Conservation (phyloP, 2,113 vertebrate species). For the Amblyornis subalaris region DNA sequence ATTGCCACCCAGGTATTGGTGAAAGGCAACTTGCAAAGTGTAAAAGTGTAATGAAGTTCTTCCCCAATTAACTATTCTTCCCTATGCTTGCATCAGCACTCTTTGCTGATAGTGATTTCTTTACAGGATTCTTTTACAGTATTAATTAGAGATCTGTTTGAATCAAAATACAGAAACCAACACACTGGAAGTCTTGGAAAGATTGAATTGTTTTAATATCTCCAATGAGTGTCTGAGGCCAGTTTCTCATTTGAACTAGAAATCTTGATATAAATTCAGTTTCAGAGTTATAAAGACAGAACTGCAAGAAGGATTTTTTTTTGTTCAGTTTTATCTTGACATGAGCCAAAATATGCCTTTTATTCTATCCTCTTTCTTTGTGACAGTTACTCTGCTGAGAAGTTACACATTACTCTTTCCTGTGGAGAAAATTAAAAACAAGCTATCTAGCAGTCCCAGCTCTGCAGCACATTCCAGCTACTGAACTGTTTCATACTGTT, state of each 20-base stretch:
- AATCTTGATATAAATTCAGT: constrained; percentile 32
- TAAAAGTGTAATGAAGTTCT: neutral
- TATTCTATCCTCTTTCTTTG: constrained; percentile 35
- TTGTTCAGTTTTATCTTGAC: constrained; percentile 51
- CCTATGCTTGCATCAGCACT: neutral
- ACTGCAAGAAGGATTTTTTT: neutral
- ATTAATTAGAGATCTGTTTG: constrained; percentile 8
- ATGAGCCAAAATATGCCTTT: constrained; percentile 54
- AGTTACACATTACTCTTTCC: constrained; percentile 62
- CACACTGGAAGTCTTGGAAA: neutral
- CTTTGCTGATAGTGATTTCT: neutral
- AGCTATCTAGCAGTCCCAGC: constrained; percentile 50
- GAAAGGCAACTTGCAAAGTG: neutral
- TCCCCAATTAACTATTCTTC: neutral
- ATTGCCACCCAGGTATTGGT: neutral
- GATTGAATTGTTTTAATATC: neutral
- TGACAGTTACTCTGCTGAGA: constrained; percentile 53
- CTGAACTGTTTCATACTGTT: constrained; percentile 59
- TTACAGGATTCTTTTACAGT: neutral
- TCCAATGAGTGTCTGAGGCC: neutral
- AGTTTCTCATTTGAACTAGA: neutral
- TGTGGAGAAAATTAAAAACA: constrained; percentile 67
- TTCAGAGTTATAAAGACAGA: constrained; percentile 27
- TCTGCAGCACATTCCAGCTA: constrained; percentile 49
- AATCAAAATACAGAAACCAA: neutral